Percentiles rank a stretch among this genome's conserved stretches.
phyloP scores from a whole-genome alignment of 2,888 invertebrate species.

The Tinea pellionella region DNA sequence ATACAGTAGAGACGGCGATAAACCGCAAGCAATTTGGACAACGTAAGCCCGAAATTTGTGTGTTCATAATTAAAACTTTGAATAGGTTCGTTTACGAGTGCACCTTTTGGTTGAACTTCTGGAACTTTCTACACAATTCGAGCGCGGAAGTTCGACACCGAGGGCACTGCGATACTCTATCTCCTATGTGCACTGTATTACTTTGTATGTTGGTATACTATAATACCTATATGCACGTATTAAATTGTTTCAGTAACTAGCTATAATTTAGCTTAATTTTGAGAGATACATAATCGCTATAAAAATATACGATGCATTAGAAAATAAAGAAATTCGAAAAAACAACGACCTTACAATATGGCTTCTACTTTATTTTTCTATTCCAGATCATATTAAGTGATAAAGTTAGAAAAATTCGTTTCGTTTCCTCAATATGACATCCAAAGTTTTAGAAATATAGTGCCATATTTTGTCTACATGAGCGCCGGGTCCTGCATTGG shows the following conservation, averaged over 20 bases:
- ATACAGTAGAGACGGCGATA: conserved; percentile 10
- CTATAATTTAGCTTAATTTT: no score
- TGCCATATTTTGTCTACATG: conserved; percentile 48
- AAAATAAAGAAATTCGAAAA: no score
- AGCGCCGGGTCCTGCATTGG: conserved; percentile 28
- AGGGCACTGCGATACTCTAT: conserved; percentile 17
- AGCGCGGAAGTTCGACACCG: conserved; percentile 32
- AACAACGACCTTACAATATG: no score
- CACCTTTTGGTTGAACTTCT: conserved; percentile 53
- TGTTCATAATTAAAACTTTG: conserved; percentile 55
- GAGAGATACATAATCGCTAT: no score
- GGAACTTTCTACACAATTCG: conserved; percentile 43
- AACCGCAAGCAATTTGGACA: conserved; percentile 11
- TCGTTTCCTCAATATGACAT: conserved; percentile 20
- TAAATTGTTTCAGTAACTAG: no score
- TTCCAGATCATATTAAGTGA: not conserved
- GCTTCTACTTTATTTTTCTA: no score
- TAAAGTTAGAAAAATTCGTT: not conserved
- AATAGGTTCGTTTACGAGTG: conserved; percentile 49
- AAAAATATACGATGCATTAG: no score
- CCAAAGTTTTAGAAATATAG: conserved; percentile 35
- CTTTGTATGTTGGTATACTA: not conserved
- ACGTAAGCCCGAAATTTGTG: conserved; percentile 31
- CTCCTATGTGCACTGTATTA: not conserved
- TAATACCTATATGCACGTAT: no score